phyloP scores from a whole-genome alignment of 2,888 invertebrate species.

The Drosophila pegasa region DNA sequence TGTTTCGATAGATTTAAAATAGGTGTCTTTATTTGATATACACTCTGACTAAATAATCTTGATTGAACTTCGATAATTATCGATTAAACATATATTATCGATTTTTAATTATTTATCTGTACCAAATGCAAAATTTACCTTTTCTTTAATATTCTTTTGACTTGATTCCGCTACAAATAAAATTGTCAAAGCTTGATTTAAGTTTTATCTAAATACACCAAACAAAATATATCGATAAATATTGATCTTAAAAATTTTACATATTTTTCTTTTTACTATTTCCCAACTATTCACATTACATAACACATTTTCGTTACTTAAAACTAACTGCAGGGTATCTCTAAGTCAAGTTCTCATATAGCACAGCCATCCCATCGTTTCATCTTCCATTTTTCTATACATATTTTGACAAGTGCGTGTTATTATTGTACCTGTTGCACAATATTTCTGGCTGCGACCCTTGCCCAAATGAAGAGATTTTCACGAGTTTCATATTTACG shows the following conservation, averaged over 20 bases:
- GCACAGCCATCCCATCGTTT: neutral
- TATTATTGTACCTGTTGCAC: conserved; percentile 24
- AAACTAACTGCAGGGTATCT: conserved; percentile 1
- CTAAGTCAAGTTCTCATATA: neutral
- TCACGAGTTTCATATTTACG: conserved; percentile 63
- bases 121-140: too few species aligned
- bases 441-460: conserved; percentile 4
- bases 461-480: conserved; percentile 63
- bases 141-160: too few species aligned
- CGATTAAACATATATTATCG: neutral
- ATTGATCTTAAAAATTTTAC: too few species aligned
- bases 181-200: too few species aligned
- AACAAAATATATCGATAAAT: too few species aligned
- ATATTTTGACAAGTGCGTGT: conserved; percentile 76
- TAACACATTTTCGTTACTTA: neutral
- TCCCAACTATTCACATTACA: too few species aligned
- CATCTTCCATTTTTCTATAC: conserved; percentile 13
- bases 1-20: too few species aligned
- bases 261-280: too few species aligned
- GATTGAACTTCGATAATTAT: neutral
- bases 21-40: neutral
- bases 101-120: too few species aligned
- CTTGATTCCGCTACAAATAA: too few species aligned
- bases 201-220: too few species aligned
- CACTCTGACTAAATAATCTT: too few species aligned